phyloP scores from a whole-genome alignment of 2,888 invertebrate genomes.

The Maniola hyperantus region DNA sequence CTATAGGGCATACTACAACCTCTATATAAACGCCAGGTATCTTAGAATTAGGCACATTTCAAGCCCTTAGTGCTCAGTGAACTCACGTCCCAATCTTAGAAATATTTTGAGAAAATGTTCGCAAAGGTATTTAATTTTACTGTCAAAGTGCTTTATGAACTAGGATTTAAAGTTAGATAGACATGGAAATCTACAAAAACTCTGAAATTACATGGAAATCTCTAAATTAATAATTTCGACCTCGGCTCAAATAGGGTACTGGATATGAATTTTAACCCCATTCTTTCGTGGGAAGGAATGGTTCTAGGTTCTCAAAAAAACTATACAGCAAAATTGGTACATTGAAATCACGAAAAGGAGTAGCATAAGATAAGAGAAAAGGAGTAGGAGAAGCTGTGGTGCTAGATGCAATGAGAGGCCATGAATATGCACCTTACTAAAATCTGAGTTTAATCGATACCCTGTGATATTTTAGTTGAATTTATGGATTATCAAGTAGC shows the following conservation, averaged over 20 bases:
- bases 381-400: too few relatives aligned
- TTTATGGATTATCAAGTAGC: neutral
- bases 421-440: too few relatives aligned
- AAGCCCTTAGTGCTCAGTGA: slow-evolving; percentile 68
- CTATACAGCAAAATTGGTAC: neutral
- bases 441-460: neutral
- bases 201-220: too few relatives aligned
- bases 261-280: too few relatives aligned
- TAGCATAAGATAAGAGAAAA: neutral
- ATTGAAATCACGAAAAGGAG: neutral
- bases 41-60: slow-evolving; percentile 74
- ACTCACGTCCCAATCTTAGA: slow-evolving; percentile 60
- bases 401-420: too few relatives aligned
- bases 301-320: neutral
- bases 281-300: too few relatives aligned
- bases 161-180: neutral
- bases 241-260: neutral
- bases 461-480: neutral
- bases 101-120: slow-evolving; percentile 69
- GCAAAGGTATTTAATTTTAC: slow-evolving; percentile 61
- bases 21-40: slow-evolving; percentile 76
- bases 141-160: slow-evolving; percentile 4
- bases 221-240: neutral
- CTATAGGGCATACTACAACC: slow-evolving; percentile 66
- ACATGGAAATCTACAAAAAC: neutral